A percentile compares a stretch with the other conserved stretches of the same genome.
phyloP scores from a whole-genome alignment of 2,888 invertebrate genomes.

The Orthonevra nobilis region DNA sequence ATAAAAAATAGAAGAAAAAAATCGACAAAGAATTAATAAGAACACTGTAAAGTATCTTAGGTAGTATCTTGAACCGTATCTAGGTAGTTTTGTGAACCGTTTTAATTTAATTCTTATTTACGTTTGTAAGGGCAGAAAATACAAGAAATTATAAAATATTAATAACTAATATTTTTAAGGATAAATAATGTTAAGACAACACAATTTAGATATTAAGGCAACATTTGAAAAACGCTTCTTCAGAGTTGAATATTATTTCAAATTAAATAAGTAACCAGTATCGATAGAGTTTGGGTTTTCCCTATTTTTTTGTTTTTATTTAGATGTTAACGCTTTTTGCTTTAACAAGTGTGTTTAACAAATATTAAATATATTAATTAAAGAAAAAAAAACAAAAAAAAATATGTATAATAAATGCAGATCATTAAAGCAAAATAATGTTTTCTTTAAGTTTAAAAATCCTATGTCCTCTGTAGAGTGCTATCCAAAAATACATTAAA shows the following conservation, averaged over 20 bases:
- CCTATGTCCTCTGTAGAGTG: slow-evolving; percentile 1
- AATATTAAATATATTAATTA: slow-evolving; percentile 6
- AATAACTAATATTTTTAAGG: slow-evolving; percentile 58
- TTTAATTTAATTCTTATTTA: slow-evolving; percentile 34
- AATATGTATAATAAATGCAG: slow-evolving; percentile 12
- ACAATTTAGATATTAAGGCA: slow-evolving; percentile 51
- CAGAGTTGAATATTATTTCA: slow-evolving; percentile 31
- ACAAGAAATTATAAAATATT: slow-evolving; percentile 41
- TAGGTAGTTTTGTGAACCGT: slow-evolving; percentile 3
- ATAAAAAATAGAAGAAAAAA: slow-evolving; percentile 45
- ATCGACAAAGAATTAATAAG: slow-evolving; percentile 12
- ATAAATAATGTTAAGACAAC: slow-evolving; percentile 36
- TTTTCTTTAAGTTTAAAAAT: neutral
- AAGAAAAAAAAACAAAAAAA: slow-evolving; percentile 7
- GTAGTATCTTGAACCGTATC: slow-evolving; percentile 60
- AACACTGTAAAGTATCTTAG: slow-evolving; percentile 64
- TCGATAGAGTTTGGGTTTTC: slow-evolving; percentile 20
- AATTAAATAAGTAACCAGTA: slow-evolving; percentile 36
- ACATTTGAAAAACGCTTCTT: slow-evolving; percentile 66
- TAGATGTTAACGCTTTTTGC: slow-evolving; percentile 59
- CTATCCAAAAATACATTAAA: slow-evolving; percentile 24
- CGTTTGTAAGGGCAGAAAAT: slow-evolving; percentile 29
- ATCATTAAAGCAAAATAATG: neutral
- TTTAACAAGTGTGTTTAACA: slow-evolving; percentile 53
- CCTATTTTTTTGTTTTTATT: slow-evolving; percentile 30